phyloP scores from a whole-genome alignment of 2,888 invertebrate species.

The Xanthia togata region DNA sequence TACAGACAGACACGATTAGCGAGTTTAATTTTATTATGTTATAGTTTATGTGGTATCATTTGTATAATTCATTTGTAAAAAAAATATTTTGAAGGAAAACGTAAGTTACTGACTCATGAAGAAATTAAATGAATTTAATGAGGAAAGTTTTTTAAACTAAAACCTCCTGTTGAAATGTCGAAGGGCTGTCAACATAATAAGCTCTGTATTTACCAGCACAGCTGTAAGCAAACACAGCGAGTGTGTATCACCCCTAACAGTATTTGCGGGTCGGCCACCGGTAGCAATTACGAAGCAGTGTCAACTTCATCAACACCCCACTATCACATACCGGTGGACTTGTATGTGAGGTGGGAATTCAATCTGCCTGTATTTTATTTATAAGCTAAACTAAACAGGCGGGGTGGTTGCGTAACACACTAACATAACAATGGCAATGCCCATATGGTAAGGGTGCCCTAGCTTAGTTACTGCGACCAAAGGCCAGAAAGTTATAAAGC shows the following conservation, averaged over 20 bases:
- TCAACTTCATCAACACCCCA: conserved; percentile 48
- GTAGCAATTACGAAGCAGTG: conserved; percentile 37
- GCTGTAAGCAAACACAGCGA: background rate
- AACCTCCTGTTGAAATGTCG: background rate
- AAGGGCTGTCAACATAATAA: conserved; percentile 17
- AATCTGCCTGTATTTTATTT: background rate
- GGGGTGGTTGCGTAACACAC: background rate
- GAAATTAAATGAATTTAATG: background rate
- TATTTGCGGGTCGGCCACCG: conserved; percentile 19
- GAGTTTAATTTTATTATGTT: no score
- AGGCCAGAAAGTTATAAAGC: background rate
- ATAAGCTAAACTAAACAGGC: background rate
- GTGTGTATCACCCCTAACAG: conserved; percentile 17
- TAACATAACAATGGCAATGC: background rate
- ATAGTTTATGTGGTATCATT: background rate
- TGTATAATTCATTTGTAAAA: background rate
- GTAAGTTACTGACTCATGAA: no score
- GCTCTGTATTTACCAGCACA: background rate
- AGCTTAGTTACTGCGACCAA: no score
- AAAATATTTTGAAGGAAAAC: background rate
- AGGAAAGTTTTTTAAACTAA: background rate
- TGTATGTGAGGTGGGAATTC: background rate
- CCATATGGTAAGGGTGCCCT: no score
- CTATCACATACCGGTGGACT: background rate
- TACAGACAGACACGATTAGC: no score